These are phyloP conservation scores for Neelides sp. DNA, from an alignment of 1,140 invertebrate species.

Conservation along the genomic window DNA sequence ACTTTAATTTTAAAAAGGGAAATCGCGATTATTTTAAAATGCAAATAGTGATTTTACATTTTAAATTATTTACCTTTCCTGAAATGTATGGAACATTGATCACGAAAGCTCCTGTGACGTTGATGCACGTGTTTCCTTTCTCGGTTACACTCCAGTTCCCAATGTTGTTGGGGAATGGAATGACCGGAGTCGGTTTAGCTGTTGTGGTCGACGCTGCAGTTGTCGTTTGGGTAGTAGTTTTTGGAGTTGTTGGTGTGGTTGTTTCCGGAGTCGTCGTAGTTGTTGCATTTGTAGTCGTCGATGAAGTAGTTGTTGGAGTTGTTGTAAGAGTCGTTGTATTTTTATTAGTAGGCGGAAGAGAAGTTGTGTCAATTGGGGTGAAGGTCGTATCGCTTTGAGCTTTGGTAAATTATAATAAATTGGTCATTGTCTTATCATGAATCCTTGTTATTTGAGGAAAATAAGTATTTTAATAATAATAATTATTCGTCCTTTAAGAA, in stretches of 20 bases:
- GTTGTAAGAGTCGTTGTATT: constrained; percentile 8
- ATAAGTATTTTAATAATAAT: too few relatives aligned
- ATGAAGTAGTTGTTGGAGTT: constrained; percentile 1
- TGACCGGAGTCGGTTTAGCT: background rate
- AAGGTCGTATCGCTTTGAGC: too few relatives aligned
- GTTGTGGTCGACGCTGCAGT: background rate
- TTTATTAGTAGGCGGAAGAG: background rate
- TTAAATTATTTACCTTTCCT: too few relatives aligned
- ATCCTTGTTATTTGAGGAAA: too few relatives aligned
- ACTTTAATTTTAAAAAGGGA: too few relatives aligned
- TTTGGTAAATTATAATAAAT: too few relatives aligned
- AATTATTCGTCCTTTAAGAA: too few relatives aligned
- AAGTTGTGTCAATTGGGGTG: too few relatives aligned
- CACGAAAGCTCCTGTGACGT: constrained; percentile 13
- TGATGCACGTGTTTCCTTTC: constrained; percentile 11
- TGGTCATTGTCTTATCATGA: too few relatives aligned
- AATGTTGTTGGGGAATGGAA: constrained; percentile 11
- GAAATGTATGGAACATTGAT: background rate
- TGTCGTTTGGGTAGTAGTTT: background rate
- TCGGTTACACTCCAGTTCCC: constrained; percentile 18
- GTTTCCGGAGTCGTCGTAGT: background rate
- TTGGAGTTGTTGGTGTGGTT: constrained; percentile 1
- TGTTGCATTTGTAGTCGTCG: background rate
- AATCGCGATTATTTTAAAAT: too few relatives aligned
- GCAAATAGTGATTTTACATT: too few relatives aligned